Base-by-base conservation (phyloP, 1,140 invertebrate species). In the Bombyx mori region DNA sequence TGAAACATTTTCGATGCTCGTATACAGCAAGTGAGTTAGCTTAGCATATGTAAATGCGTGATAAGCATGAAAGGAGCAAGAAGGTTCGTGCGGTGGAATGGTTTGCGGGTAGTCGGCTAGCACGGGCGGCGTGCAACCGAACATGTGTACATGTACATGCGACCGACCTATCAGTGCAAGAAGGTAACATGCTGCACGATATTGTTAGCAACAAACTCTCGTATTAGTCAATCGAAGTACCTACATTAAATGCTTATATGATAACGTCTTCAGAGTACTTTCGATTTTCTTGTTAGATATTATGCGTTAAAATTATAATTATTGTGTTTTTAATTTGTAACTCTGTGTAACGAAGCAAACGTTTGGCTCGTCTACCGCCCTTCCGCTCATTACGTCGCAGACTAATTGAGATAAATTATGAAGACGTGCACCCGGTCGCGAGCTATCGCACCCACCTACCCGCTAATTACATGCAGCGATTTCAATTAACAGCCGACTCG, bases 351-450 rank as follows among this genome's bases (percentile, higher is more conserved):
- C 46, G 52, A 56, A 62, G 64, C 57, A n/a, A 42, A 54, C 22
- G 52, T 42, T 35, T 46, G 42, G 45, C 46, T 65, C 54, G 44
- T 51, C 59, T 57, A 65, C 66, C 73, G 65, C 70, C 69, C 76
- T 83, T 83, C 77, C 81, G 71, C 79, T 78, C 76, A 79, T 80
- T 80, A 80, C 74, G 67, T 62, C 64, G 72, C 54, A 69, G 73
- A 77, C 79, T 84, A 84, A 84, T 84, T 84, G 81, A 78, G 77
- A 84, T 81, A 78, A 81, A 84, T 82, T 79, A 82, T 79, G 77
- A 81, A 82, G 79, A 84, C 73, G 75, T 79, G 77, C 70, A 70
- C 63, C 69, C 66, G 66, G 73, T 73, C 65, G 67, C 71, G 67
- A 73, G 74, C 74, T 68, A 77, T 77, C 75, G 71, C 70, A 65